A percentile compares a stretch with the other conserved stretches of the same genome.
Conservation (phyloP, 2,113 vertebrate species). For the Catharus fuscescens region DNA sequence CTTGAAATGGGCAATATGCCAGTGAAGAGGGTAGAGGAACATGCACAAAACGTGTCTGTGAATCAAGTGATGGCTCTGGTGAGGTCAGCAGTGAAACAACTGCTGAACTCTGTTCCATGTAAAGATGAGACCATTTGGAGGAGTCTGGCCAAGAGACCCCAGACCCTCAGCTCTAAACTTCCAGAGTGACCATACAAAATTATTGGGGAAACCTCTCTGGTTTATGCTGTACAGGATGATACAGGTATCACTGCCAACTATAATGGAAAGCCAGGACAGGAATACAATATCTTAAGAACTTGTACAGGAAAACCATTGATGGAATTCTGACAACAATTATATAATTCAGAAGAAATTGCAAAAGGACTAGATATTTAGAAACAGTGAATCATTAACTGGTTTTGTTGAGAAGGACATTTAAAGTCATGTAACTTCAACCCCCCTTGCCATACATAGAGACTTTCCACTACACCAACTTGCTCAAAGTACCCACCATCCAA, state of each 20-base stretch:
- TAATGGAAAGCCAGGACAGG: neutral
- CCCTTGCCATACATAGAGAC: neutral
- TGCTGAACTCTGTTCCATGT: neutral
- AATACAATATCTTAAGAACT: neutral
- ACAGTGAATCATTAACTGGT: neutral
- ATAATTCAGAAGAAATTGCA: neutral
- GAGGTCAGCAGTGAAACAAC: neutral
- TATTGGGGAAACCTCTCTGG: neutral
- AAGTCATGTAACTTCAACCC: neutral
- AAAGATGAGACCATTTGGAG: neutral
- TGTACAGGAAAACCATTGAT: neutral
- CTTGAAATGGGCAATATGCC: neutral
- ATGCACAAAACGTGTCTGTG: neutral
- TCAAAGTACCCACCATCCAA: neutral
- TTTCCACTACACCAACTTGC: neutral
- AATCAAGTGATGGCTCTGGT: neutral
- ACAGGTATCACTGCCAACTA: neutral
- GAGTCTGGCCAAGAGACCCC: rapidly evolving
- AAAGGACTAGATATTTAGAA: neutral
- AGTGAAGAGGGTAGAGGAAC: neutral
- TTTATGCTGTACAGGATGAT: neutral
- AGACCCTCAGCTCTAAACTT: neutral
- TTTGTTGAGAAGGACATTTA: neutral
- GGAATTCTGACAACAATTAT: neutral
- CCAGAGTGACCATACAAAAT: neutral